Percentiles rank a stretch among this genome's conserved stretches.
phyloP scores from a whole-genome alignment of 2,113 vertebrate species.

The Pseudorasbora parva region DNA sequence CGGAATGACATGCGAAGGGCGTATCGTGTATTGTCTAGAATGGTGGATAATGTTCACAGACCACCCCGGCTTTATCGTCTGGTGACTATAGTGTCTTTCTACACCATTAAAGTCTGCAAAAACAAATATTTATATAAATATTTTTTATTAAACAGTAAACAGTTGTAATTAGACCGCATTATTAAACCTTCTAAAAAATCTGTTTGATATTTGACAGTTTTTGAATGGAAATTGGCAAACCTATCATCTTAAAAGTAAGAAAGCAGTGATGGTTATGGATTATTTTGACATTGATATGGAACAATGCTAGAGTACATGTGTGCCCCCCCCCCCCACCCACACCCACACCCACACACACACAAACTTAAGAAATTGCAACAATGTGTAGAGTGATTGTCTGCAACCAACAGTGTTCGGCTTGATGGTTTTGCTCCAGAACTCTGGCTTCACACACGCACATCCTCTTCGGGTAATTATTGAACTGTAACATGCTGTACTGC shows the following conservation, averaged over 20 bases:
- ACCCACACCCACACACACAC: constrained; percentile 2
- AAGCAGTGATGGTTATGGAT: constrained; percentile 18
- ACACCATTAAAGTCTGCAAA: background rate
- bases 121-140: background rate
- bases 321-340: too few species aligned
- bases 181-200: background rate
- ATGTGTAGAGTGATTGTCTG: constrained; percentile 30
- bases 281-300: background rate
- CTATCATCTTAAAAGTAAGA: background rate
- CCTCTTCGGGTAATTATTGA: constrained; percentile 42
- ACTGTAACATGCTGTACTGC: constrained; percentile 39
- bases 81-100: background rate
- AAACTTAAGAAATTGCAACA: constrained; percentile 28
- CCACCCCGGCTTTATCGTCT: constrained; percentile 16
- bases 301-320: constrained; percentile 1
- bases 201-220: background rate
- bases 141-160: background rate
- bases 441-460: constrained; percentile 29
- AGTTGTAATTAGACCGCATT: background rate
- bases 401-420: constrained; percentile 34
- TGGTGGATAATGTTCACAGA: constrained; percentile 20
- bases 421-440: constrained; percentile 23
- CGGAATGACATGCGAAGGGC: constrained; percentile 20
- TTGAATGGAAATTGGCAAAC: background rate
- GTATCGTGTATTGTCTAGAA: constrained; percentile 35